Evolutionary conservation across 1,140 invertebrate genomes (phyloP).

Genomic region (Scaptodrosophila lebanonensis): DNA sequence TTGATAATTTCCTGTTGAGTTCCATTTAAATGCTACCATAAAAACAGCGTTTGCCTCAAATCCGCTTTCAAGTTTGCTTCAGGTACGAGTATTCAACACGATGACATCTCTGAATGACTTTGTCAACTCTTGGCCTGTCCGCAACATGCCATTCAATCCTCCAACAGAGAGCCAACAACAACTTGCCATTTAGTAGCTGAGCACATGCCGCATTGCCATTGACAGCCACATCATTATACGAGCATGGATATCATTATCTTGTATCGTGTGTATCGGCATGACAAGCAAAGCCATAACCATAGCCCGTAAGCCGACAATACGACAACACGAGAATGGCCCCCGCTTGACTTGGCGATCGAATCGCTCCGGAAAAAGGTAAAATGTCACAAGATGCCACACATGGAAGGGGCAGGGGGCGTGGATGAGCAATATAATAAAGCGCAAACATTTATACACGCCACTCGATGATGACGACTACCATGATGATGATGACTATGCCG

Average conservation of each 20-base stretch:
- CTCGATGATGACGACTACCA: constrained; percentile 53
- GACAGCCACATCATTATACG: constrained; percentile 75
- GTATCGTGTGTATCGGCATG: constrained; percentile 53
- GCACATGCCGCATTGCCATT: constrained; percentile 56
- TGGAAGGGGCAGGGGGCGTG: constrained; percentile 32
- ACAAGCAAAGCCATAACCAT: constrained; percentile 15
- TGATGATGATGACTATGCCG: constrained; percentile 2
- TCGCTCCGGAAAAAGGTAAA: constrained; percentile 66
- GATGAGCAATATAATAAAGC: constrained; percentile 71
- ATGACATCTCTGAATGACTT: constrained; percentile 22
- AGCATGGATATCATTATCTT: constrained; percentile 69
- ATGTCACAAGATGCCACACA: constrained; percentile 67
- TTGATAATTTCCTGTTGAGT: too few species aligned
- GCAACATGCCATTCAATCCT: constrained; percentile 40
- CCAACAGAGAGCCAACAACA: constrained; percentile 34
- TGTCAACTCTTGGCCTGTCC: constrained; percentile 10
- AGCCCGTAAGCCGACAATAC: constrained; percentile 21
- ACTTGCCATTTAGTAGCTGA: constrained; percentile 28
- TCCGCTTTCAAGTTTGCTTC: too few species aligned
- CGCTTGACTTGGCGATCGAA: too few species aligned
- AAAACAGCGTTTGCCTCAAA: too few species aligned
- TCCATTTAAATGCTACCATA: too few species aligned
- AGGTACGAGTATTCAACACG: background rate
- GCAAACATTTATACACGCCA: constrained; percentile 75
- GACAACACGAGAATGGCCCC: too few species aligned